Evolutionary conservation across 2,113 vertebrate genomes (phyloP).

Genomic region (Vulpes ferrilata): DNA sequence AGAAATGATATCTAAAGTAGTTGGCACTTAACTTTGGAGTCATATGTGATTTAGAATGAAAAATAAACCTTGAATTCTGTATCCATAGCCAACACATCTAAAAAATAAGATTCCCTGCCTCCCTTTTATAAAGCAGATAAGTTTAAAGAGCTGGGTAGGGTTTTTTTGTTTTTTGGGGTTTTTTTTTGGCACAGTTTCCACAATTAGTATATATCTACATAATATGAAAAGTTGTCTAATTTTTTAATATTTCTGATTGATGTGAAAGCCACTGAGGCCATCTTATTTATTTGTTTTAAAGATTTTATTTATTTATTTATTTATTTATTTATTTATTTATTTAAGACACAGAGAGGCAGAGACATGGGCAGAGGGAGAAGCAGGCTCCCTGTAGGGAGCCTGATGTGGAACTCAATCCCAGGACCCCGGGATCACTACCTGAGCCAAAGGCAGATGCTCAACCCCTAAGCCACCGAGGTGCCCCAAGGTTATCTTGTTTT

Average conservation of each 20-base stretch:
- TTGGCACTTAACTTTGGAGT: neutral
- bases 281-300: neutral
- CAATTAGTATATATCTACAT: neutral
- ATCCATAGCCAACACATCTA: neutral
- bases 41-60: constrained; percentile 32
- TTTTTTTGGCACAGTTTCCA: neutral
- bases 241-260: constrained; percentile 21
- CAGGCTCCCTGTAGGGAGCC: too few species aligned
- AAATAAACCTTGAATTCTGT: constrained; percentile 31
- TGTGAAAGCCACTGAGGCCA: neutral
- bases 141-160: neutral
- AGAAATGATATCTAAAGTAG: constrained; percentile 30
- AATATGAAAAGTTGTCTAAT: neutral
- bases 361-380: too few species aligned
- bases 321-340: too few species aligned
- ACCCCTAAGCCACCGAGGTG: too few species aligned
- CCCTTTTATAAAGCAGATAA: constrained; percentile 29
- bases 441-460: too few species aligned
- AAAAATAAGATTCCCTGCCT: neutral
- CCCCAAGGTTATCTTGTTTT: too few species aligned
- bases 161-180: neutral
- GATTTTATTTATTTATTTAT: too few species aligned
- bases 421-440: too few species aligned
- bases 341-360: too few species aligned
- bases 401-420: too few species aligned